Conservation (phyloP, 2,113 vertebrate genomes). For the Nothobranchius furzeri region DNA sequence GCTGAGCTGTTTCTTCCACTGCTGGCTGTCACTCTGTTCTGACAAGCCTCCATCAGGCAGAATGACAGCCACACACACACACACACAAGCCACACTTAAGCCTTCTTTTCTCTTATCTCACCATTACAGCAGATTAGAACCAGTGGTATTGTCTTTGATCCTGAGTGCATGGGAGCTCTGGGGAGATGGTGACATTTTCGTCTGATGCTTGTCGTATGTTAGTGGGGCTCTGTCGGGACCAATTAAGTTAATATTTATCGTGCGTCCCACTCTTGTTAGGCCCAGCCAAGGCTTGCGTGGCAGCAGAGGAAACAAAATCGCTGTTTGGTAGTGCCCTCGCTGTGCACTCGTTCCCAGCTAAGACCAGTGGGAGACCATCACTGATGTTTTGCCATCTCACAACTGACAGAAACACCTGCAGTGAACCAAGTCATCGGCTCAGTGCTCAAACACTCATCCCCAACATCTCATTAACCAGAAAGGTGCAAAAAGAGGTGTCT, state of each 20-base stretch:
- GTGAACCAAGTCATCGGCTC: constrained; percentile 34
- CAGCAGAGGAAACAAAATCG: constrained; percentile 65
- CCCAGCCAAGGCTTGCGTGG: constrained; percentile 65
- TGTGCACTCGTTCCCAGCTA: constrained; percentile 58
- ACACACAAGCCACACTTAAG: constrained; percentile 25
- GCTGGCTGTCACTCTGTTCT: constrained; percentile 56
- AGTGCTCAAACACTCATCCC: constrained; percentile 25
- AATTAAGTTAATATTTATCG: constrained; percentile 83
- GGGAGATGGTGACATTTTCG: constrained; percentile 78
- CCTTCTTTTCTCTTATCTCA: constrained; percentile 72
- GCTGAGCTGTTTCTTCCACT: constrained; percentile 44
- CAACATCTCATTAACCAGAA: constrained; percentile 50
- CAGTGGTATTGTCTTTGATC: constrained; percentile 80
- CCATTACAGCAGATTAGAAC: constrained; percentile 80
- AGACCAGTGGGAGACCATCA: constrained; percentile 58
- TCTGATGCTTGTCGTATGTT: constrained; percentile 73
- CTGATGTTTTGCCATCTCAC: constrained; percentile 71
- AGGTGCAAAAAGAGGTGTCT: constrained; percentile 32
- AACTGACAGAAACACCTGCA: constrained; percentile 66
- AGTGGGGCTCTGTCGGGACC: constrained; percentile 72
- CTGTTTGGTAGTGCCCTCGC: constrained; percentile 56
- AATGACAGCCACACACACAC: constrained; percentile 27
- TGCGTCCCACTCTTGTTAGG: constrained; percentile 64
- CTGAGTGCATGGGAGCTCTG: constrained; percentile 65
- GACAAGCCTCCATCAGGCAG: constrained; percentile 56